phyloP scores from a whole-genome alignment of 2,797 vertebrate genomes.

The Miichthys miiuy region DNA sequence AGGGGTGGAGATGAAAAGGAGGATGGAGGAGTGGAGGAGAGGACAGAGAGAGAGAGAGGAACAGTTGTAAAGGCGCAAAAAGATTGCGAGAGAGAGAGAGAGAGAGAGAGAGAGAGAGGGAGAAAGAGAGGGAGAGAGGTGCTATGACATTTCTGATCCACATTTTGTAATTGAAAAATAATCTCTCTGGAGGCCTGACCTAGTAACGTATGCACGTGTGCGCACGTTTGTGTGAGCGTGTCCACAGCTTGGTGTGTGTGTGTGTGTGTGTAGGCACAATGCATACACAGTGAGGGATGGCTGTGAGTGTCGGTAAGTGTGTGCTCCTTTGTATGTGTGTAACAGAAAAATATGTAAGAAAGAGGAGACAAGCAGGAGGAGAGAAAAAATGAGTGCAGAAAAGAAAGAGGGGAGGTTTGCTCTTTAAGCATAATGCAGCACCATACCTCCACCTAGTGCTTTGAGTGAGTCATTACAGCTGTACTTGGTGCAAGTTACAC shows the following conservation, averaged over 20 bases:
- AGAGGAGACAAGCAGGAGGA: conserved; percentile 18
- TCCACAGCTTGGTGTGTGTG: conserved; percentile 18
- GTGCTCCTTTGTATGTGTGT: conserved; percentile 33
- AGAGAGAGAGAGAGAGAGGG: conserved; percentile 29
- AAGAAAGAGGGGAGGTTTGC: not conserved
- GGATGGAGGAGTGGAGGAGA: conserved; percentile 23
- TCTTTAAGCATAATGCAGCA: conserved; percentile 27
- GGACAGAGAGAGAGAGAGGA: conserved; percentile 25
- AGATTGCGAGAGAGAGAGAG: conserved; percentile 26
- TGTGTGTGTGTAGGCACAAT: conserved; percentile 21
- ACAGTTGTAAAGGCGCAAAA: too few relatives aligned
- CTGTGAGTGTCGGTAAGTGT: conserved; percentile 33
- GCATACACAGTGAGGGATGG: conserved; percentile 21
- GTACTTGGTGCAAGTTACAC: conserved; percentile 29
- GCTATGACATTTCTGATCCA: conserved; percentile 80
- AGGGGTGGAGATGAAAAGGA: conserved; percentile 28
- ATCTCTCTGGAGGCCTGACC: conserved; percentile 79
- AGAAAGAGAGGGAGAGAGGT: conserved; percentile 36
- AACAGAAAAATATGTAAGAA: conserved; percentile 49
- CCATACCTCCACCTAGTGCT: conserved; percentile 80
- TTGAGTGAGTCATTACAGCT: conserved; percentile 32
- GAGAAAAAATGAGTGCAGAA: conserved; percentile 37
- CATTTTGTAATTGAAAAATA: conserved; percentile 83
- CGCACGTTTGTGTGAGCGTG: conserved; percentile 26
- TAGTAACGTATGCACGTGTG: conserved; percentile 53